Percentiles rank a stretch among this genome's conserved stretches.
These are phyloP conservation scores for Artibeus jamaicensis DNA, from an alignment of 2,797 vertebrate genomes.

Conservation along the genomic window DNA sequence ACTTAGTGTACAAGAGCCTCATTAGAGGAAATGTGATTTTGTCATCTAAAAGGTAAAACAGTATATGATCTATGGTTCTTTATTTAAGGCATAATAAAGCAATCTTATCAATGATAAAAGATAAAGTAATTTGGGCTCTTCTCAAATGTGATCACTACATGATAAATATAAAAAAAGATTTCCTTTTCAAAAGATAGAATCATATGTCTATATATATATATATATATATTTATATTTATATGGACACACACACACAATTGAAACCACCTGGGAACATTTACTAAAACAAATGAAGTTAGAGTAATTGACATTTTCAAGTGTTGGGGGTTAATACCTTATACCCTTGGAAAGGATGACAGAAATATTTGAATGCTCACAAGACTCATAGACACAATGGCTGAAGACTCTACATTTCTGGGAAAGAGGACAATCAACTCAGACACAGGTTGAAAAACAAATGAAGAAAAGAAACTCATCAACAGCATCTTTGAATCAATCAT, in stretches of 20 bases:
- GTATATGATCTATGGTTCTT: neutral
- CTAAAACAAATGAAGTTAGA: neutral
- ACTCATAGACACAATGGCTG: neutral
- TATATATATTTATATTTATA: neutral
- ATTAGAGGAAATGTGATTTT: neutral
- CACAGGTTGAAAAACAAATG: neutral
- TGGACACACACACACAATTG: neutral
- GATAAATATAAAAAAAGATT: neutral
- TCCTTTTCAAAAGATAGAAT: neutral
- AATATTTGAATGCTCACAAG: neutral
- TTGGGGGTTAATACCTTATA: neutral
- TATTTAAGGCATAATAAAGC: neutral
- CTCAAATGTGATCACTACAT: neutral
- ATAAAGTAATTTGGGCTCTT: neutral
- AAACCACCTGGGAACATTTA: neutral
- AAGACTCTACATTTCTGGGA: neutral
- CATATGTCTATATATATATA: neutral
- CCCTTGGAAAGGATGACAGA: neutral
- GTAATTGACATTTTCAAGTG: neutral
- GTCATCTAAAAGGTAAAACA: neutral
- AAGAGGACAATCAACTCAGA: neutral
- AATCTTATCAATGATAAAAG: neutral
- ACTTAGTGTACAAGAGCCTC: neutral
- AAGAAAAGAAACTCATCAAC: neutral
- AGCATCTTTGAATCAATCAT: neutral